Base-by-base conservation (phyloP, 2,797 vertebrate species). In the Oreonectes daqikongensis region DNA sequence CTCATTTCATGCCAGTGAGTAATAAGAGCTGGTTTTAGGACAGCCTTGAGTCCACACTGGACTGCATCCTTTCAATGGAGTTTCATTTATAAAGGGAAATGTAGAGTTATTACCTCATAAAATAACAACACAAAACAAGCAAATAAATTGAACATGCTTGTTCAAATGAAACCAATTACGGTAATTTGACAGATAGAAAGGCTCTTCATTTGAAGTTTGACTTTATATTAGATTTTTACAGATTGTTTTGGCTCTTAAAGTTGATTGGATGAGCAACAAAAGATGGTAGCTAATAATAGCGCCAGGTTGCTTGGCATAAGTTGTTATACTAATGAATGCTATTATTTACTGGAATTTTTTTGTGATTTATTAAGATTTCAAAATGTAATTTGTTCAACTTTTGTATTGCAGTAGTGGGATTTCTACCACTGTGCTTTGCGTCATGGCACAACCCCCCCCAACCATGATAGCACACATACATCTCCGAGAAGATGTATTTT, bases 91-190 rank as follows among this genome's bases (percentile, higher is more conserved):
- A 35, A 59, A 30, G 18, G 28, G 1, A 17, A 35, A 61, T 61
- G 30, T 32, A n/a, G 30, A 61, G 18, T n/a, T 61, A 61, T 61
- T 61, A n/a, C 59, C 59, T 61, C 30, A 30, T 61, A 61, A 61
- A 61, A 61, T 32, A 9, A 61, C 59, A 61, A 61, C 18, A 61
- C 59, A 5, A 61, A 35, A 61, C 59, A 61, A 61, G 59, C 30
- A 11, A 61, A 35, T 61, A n/a, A 61, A 61, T 61, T n/a, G n/a
- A 61, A 61, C 30, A 61, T 20, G 18, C 59, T 61, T 35, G 59
- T 61, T 35, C 2, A 11, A 61, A 61, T 61, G 30, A 61, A 61
- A 35, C 11, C 59, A 72, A 72, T 72, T 72, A 53, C 17, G 22
- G n/a, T 57, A 35, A 61, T n/a, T 61, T 32, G 18, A n/a, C n/a